Evolutionary conservation across 2,888 invertebrate genomes (phyloP).

Genomic region (Agrochola circellaris): DNA sequence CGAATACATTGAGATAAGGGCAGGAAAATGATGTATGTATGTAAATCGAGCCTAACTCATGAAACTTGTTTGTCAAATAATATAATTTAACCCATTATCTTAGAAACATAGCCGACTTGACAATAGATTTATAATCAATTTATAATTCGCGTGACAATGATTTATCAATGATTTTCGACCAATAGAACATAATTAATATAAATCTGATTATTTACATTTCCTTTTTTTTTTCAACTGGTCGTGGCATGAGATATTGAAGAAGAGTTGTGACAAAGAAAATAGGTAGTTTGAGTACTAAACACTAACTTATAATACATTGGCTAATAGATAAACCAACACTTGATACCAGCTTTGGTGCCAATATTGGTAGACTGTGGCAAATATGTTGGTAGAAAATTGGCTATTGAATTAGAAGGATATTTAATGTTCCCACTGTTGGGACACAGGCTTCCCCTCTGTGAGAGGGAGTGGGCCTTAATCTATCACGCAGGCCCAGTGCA

Average conservation of each 20-base stretch:
- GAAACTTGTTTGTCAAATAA: background rate
- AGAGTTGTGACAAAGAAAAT: background rate
- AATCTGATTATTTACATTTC: constrained; percentile 31
- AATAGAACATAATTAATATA: constrained; percentile 11
- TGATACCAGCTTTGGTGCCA: background rate
- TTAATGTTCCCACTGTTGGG: too few relatives aligned
- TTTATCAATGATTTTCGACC: background rate
- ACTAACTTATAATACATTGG: constrained; percentile 13
- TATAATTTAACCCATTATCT: constrained; percentile 4
- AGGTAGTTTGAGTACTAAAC: constrained; percentile 3
- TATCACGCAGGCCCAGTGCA: background rate
- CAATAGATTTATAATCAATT: constrained; percentile 4
- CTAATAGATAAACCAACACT: background rate
- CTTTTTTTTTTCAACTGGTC: constrained; percentile 17
- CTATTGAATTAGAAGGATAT: background rate
- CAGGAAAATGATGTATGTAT: background rate
- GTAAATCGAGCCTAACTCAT: constrained; percentile 1
- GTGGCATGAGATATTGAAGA: constrained; percentile 41
- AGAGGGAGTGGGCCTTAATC: background rate
- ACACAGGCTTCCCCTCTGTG: background rate
- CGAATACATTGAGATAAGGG: background rate
- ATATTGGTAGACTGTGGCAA: background rate
- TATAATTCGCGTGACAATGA: background rate
- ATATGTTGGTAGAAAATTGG: background rate
- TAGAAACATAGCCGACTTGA: background rate